phyloP scores from a whole-genome alignment of 2,888 invertebrate species.

The Stenotaenia linearis region DNA sequence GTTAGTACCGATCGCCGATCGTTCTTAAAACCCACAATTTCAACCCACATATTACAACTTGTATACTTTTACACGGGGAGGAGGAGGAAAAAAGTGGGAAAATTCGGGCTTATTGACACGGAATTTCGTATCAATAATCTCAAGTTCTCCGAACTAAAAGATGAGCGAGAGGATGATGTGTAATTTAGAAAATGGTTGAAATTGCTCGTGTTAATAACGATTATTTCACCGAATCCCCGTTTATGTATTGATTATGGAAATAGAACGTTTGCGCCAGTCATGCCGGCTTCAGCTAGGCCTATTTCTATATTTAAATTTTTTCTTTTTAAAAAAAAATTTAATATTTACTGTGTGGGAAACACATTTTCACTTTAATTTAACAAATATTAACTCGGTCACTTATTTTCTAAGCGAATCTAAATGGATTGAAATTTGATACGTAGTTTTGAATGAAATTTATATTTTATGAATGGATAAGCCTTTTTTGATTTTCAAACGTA shows the following conservation, averaged over 20 bases:
- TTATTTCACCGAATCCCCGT: neutral
- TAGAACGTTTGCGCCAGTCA: conserved; percentile 3
- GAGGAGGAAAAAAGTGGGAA: neutral
- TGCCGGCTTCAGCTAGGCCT: neutral
- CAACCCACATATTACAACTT: neutral
- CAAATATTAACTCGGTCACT: no score
- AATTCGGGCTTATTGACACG: neutral
- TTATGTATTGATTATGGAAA: conserved; percentile 9
- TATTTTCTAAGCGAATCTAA: neutral
- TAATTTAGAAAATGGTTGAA: neutral
- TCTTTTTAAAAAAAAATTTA: neutral
- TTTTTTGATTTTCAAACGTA: neutral
- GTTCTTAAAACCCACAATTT: neutral
- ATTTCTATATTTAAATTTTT: neutral
- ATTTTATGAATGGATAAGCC: neutral
- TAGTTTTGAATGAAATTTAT: neutral
- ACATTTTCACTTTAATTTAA: no score
- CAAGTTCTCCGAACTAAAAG: neutral
- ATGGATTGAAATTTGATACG: neutral
- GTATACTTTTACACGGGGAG: neutral
- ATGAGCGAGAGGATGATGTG: neutral
- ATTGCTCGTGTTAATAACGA: neutral
- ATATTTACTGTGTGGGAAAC: no score
- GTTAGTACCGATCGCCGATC: neutral
- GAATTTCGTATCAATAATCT: neutral